These are phyloP conservation scores for Isichthys henryi DNA, from an alignment of 2,113 vertebrate genomes.

Conservation along the genomic window DNA sequence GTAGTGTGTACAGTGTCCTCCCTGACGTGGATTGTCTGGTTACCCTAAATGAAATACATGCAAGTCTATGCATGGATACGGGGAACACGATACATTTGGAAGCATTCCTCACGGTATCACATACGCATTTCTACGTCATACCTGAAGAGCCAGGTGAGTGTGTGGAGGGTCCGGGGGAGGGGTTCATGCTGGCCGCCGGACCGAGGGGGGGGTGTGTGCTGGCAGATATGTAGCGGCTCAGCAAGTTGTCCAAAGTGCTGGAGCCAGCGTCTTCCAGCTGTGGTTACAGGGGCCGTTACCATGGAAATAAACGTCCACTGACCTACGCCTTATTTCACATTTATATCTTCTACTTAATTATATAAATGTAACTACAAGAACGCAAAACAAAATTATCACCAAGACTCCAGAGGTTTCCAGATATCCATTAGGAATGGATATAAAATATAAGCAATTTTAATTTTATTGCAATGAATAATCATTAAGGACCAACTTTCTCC, in stretches of 20 bases:
- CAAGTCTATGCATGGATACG: not conserved
- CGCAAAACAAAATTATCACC: not conserved
- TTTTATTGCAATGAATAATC: not conserved
- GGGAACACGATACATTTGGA: not conserved
- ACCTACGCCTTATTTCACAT: not conserved
- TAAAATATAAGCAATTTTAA: not conserved
- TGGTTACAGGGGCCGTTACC: slow-evolving; percentile 29
- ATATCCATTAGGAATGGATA: not conserved
- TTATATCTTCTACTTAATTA: not conserved
- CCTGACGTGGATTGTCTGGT: not conserved
- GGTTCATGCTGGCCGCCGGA: slow-evolving; percentile 77
- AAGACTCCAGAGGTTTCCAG: not conserved
- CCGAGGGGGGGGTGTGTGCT: slow-evolving; percentile 75
- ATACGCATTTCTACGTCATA: slow-evolving; percentile 43
- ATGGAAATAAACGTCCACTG: not conserved
- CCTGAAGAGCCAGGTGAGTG: slow-evolving; percentile 94
- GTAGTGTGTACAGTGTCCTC: not conserved
- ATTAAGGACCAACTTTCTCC: not conserved
- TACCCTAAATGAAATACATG: not conserved
- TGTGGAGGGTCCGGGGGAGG: slow-evolving; percentile 85
- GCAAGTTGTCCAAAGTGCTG: slow-evolving; percentile 79
- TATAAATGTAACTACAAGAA: not conserved
- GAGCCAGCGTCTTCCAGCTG: slow-evolving; percentile 96
- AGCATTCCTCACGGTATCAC: not conserved
- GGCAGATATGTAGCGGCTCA: slow-evolving; percentile 85